These are phyloP conservation scores for Streblospio benedicti DNA, from an alignment of 1,140 invertebrate species.

Conservation along the genomic window DNA sequence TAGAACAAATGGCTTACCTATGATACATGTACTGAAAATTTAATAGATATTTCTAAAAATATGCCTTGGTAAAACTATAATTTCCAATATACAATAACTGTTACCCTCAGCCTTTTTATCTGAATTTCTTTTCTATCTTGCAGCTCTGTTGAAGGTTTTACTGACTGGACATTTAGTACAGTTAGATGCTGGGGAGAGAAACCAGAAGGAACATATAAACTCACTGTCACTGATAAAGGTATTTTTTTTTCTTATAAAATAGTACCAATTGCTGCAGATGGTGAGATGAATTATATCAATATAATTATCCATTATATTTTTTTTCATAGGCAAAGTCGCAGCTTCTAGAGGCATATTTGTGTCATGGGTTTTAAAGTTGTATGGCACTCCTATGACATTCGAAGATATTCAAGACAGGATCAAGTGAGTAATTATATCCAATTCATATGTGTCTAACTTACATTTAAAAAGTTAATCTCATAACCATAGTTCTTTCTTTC, in stretches of 20 bases:
- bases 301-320: background rate
- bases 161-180: slow-evolving; percentile 41
- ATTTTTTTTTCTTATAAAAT: background rate
- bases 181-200: slow-evolving; percentile 45
- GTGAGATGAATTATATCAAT: background rate
- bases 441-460: background rate
- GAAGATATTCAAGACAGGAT: slow-evolving; percentile 30
- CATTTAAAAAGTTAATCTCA: background rate
- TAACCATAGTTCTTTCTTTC: background rate
- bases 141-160: slow-evolving; percentile 36
- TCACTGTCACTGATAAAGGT: slow-evolving; percentile 34
- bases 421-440: slow-evolving; percentile 15
- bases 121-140: slow-evolving; percentile 13
- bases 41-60: too few relatives aligned
- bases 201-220: slow-evolving; percentile 33
- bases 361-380: slow-evolving; percentile 33
- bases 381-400: slow-evolving; percentile 35
- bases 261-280: background rate
- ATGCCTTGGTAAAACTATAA: too few relatives aligned
- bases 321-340: background rate
- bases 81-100: too few relatives aligned
- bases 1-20: too few relatives aligned
- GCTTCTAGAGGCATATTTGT: slow-evolving; percentile 22
- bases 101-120: too few relatives aligned
- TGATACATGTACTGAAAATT: too few relatives aligned